Conservation (phyloP, 1,140 invertebrate genomes). For the Idris sp. region DNA sequence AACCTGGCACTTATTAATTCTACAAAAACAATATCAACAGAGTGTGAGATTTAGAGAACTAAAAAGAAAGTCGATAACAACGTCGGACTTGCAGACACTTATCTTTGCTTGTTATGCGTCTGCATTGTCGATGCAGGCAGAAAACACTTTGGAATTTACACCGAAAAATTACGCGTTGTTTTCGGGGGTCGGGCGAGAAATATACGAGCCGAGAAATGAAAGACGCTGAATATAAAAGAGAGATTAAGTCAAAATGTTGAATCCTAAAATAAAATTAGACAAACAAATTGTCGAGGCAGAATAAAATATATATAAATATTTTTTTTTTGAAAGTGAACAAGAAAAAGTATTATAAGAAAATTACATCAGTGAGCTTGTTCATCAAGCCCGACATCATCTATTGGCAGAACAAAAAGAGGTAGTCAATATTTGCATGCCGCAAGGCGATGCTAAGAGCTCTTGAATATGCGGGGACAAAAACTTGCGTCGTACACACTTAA, state of each 20-base stretch:
- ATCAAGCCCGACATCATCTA: constrained; percentile 34
- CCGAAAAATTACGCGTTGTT: constrained; percentile 48
- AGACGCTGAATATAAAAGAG: constrained; percentile 37
- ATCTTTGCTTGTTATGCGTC: constrained; percentile 60
- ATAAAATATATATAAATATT: too few relatives aligned
- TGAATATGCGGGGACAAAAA: constrained; percentile 68
- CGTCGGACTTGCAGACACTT: constrained; percentile 53
- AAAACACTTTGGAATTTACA: constrained; percentile 54
- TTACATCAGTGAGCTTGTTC: constrained; percentile 18
- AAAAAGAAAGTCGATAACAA: constrained; percentile 51
- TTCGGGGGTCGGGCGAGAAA: constrained; percentile 39
- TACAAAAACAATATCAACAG: too few relatives aligned
- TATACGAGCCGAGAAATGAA: constrained; percentile 30
- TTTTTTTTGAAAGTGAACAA: too few relatives aligned
- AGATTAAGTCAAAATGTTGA: constrained; percentile 33
- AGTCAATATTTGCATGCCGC: constrained; percentile 77
- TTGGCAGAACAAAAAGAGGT: constrained; percentile 59
- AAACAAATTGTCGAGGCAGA: too few relatives aligned
- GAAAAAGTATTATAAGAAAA: too few relatives aligned
- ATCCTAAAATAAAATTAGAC: too few relatives aligned
- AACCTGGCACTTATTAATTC: too few relatives aligned
- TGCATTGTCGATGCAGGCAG: constrained; percentile 56
- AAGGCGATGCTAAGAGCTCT: constrained; percentile 71
- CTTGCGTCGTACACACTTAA: constrained; percentile 58
- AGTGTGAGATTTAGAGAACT: too few relatives aligned